Percentiles rank a stretch among this genome's conserved stretches.
Evolutionary conservation across 1,140 invertebrate genomes (phyloP).

Genomic region (Pseudomyrmex gracilis): DNA sequence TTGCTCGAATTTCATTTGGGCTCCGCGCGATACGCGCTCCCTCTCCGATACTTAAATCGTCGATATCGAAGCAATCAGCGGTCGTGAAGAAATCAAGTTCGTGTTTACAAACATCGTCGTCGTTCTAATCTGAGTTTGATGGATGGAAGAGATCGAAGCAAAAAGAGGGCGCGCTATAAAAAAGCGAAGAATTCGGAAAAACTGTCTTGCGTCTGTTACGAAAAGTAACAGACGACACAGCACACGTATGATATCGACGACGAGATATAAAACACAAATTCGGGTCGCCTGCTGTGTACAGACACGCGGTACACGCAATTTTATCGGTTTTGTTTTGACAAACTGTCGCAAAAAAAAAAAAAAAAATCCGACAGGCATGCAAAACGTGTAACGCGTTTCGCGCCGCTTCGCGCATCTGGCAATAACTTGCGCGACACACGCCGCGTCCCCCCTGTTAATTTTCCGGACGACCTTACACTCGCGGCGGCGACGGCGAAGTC

Average conservation of each 20-base stretch:
- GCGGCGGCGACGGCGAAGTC: neutral
- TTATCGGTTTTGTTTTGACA: conserved; percentile 30
- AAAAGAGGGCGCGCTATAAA: neutral
- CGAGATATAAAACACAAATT: conserved; percentile 24
- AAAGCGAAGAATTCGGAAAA: neutral
- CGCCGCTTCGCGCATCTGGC: neutral
- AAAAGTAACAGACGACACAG: neutral
- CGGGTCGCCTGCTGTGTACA: neutral
- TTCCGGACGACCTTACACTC: conserved; percentile 19
- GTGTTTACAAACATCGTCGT: neutral
- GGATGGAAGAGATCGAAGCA: neutral
- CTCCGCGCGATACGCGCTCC: neutral
- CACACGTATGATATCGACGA: neutral
- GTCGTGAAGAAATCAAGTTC: conserved; percentile 4
- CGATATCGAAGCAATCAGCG: conserved; percentile 26
- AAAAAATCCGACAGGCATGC: neutral
- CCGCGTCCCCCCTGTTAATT: conserved; percentile 12
- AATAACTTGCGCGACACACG: conserved; percentile 10
- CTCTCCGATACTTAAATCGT: neutral
- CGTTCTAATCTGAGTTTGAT: conserved; percentile 11
- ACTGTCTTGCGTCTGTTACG: neutral
- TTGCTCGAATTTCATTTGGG: neutral
- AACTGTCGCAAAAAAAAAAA: neutral
- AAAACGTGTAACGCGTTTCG: conserved; percentile 7
- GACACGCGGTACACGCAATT: neutral